Evolutionary conservation across 2,797 vertebrate species (phyloP), one percentile per base, ranked within the genome.

Genomic region (Sciurus carolinensis): DNA sequence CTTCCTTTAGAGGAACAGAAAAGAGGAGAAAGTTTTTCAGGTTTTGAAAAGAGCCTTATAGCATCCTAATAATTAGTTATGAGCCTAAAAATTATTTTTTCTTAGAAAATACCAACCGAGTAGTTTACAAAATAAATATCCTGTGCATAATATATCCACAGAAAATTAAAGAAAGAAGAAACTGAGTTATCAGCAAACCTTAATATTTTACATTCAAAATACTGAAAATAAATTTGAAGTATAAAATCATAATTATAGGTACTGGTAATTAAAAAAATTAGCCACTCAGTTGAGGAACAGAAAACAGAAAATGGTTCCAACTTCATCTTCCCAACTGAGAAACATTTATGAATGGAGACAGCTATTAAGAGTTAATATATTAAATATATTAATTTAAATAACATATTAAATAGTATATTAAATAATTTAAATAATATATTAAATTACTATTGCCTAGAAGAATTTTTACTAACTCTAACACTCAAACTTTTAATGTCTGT

Each of bases 181-280:
- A 96, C 67, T 62, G 2, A 79, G 18, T 81, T 87, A 33, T 89
- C 11, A 91, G 15, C 33, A 71, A 84, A 54, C 0, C 52, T 94
- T 95, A 69, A 94, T 88, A 92, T 52, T 92, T 92, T 85, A 81
- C 54, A 84, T 72, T 96, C 22, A 89, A 94, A 89, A 91, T 91
- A 76, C 13, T 84, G 28, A 77, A 93, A 75, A 50, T 79, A 95
- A 90, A 91, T 86, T 42, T 86, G 79, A 90, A 47, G 1, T 87
- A 90, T 66, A 89, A 39, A 84, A 81, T 81, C 20, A 67, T 75
- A 92, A 94, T 66, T 91, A 94, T 7, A 81, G 4, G 57, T 69
- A 90, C 0, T 89, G 17, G 7, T 73, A 94, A 83, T 95, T 91
- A 89, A 89, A 90, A 59, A 94, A 87, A 94, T 82, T 64, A 67